These are phyloP conservation scores for Brotogeris chrysoptera DNA, from an alignment of 2,797 vertebrate genomes.

Conservation along the genomic window DNA sequence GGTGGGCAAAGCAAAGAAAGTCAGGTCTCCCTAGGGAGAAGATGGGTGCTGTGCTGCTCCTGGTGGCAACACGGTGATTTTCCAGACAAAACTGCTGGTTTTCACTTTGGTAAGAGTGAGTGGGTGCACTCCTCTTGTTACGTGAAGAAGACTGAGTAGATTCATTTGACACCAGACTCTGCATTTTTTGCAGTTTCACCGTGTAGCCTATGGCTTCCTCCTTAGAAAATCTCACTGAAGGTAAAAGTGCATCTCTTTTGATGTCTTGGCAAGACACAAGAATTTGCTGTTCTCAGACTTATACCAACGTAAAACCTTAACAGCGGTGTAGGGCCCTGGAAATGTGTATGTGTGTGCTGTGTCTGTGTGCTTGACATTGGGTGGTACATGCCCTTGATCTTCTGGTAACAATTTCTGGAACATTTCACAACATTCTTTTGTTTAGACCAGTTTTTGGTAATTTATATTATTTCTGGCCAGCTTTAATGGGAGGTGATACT, in stretches of 20 bases:
- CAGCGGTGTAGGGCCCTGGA: background rate
- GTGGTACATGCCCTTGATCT: background rate
- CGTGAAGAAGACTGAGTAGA: background rate
- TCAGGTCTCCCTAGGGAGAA: background rate
- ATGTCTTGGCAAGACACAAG: background rate
- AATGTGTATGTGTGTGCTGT: fast-evolving
- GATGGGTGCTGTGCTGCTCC: background rate
- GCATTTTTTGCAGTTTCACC: background rate
- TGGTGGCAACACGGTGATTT: background rate
- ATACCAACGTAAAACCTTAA: fast-evolving
- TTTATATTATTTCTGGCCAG: background rate
- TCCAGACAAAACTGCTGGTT: background rate
- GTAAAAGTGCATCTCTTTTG: background rate
- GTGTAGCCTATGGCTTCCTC: fast-evolving
- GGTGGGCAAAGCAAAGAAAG: background rate
- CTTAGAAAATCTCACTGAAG: too few species aligned
- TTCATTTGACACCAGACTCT: background rate
- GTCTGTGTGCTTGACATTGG: fast-evolving
- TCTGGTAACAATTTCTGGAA: background rate
- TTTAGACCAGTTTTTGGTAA: background rate
- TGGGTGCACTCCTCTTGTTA: background rate
- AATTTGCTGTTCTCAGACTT: background rate
- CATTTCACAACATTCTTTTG: background rate
- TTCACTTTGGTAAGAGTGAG: background rate
- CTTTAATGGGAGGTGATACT: background rate